Evolutionary conservation across 2,113 vertebrate species (phyloP).

Genomic region (Strix uralensis): DNA sequence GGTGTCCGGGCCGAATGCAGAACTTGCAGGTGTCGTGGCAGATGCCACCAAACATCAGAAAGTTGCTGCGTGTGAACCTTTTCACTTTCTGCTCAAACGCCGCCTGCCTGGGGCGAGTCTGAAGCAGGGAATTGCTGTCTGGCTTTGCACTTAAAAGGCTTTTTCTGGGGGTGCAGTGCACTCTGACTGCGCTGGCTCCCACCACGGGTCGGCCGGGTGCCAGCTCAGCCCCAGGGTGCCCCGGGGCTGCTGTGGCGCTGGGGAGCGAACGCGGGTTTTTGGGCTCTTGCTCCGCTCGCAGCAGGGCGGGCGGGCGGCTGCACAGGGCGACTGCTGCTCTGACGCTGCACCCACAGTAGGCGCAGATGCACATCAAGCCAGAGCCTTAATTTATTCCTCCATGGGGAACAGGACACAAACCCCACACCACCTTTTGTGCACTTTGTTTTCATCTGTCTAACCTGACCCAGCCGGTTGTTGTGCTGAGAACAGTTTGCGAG

Average conservation of each 20-base stretch:
- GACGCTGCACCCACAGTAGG: rapidly evolving
- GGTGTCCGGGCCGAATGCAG: background rate
- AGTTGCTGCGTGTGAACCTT: background rate
- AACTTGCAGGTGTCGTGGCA: background rate
- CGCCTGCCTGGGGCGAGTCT: rapidly evolving
- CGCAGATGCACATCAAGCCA: background rate
- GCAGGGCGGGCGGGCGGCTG: background rate
- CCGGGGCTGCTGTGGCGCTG: background rate
- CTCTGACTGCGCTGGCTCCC: background rate
- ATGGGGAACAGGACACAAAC: background rate
- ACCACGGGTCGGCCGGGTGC: rapidly evolving
- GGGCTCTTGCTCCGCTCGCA: rapidly evolving
- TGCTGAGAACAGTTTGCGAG: rapidly evolving
- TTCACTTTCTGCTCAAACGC: background rate
- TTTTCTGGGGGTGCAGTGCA: background rate
- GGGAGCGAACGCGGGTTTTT: background rate
- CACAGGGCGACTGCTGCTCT: background rate
- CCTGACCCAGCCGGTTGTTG: rapidly evolving
- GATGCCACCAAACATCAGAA: background rate
- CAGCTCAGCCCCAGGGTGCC: background rate
- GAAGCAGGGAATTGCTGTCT: background rate
- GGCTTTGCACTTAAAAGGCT: background rate
- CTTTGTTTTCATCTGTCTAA: background rate
- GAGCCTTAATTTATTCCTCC: background rate
- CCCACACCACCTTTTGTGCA: background rate